These are phyloP conservation scores for Ricordea florida DNA, from an alignment of 92 coral and sea anemone species.

Conservation along the genomic window DNA sequence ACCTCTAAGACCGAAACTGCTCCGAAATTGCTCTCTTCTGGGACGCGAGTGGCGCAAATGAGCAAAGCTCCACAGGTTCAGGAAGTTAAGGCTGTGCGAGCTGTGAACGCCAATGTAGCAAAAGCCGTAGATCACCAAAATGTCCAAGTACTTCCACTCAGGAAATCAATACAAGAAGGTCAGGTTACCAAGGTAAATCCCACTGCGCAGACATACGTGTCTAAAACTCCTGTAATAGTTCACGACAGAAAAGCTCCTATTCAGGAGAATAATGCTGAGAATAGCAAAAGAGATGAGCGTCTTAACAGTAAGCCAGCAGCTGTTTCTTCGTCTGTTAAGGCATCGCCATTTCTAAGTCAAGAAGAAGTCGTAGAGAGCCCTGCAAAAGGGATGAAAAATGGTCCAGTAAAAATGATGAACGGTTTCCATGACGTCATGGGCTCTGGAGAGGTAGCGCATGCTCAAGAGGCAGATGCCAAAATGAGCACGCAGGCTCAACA, in stretches of 20 bases:
- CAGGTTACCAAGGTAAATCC: slow-evolving; percentile 14
- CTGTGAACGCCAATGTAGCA: neutral
- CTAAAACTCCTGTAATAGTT: slow-evolving; percentile 34
- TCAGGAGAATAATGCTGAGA: neutral
- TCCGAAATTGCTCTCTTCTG: neutral
- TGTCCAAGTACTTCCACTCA: neutral
- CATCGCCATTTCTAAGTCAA: slow-evolving; percentile 4
- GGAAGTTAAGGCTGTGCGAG: slow-evolving; percentile 10
- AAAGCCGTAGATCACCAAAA: slow-evolving; percentile 10
- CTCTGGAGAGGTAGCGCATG: neutral
- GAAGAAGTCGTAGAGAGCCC: neutral
- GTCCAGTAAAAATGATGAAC: neutral
- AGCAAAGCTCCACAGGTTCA: slow-evolving; percentile 10
- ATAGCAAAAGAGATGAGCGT: neutral
- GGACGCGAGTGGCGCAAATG: neutral
- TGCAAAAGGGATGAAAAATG: neutral
- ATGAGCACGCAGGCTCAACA: neutral
- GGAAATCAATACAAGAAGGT: slow-evolving; percentile 12
- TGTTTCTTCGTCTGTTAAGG: slow-evolving; percentile 2
- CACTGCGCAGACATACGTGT: slow-evolving; percentile 14
- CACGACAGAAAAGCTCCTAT: slow-evolving; percentile 3
- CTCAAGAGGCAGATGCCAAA: neutral
- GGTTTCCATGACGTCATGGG: slow-evolving; percentile 17
- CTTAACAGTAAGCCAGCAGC: neutral
- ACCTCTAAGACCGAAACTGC: neutral